These are phyloP conservation scores for Buceros bicornis DNA, from an alignment of 2,797 vertebrate species.

Conservation along the genomic window DNA sequence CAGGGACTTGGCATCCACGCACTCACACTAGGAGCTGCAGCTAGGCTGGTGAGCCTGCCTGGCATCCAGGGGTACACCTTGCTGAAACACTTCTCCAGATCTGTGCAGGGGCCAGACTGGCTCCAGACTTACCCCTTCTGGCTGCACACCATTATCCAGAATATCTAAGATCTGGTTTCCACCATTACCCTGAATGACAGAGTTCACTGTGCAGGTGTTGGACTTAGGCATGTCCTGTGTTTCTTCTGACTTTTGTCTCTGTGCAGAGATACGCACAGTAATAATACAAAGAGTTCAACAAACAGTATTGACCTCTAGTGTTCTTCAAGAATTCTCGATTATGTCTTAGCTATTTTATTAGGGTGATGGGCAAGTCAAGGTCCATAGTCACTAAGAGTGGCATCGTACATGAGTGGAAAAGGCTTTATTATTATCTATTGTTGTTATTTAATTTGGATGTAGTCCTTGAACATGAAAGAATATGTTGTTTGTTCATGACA, in stretches of 20 bases:
- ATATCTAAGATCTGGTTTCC: not conserved
- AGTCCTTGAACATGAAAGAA: not conserved
- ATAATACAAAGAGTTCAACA: not conserved
- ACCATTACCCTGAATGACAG: not conserved
- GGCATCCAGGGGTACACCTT: not conserved
- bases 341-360: not conserved
- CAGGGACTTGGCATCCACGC: not conserved
- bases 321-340: not conserved
- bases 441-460: not conserved
- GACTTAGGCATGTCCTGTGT: not conserved
- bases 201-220: not conserved
- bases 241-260: not conserved
- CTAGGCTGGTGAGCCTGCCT: not conserved
- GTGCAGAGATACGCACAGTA: not conserved
- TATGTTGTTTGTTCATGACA: not conserved
- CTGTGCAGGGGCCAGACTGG: not conserved
- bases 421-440: not conserved
- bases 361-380: not conserved
- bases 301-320: not conserved
- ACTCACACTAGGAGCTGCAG: not conserved
- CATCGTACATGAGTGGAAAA: not conserved
- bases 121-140: not conserved
- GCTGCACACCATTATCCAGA: accelerated
- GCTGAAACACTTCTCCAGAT: not conserved
- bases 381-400: not conserved